Evolutionary conservation across 2,113 vertebrate genomes (phyloP), one percentile per base, ranked within the genome.

Genomic region (Hippocampus abdominalis): DNA sequence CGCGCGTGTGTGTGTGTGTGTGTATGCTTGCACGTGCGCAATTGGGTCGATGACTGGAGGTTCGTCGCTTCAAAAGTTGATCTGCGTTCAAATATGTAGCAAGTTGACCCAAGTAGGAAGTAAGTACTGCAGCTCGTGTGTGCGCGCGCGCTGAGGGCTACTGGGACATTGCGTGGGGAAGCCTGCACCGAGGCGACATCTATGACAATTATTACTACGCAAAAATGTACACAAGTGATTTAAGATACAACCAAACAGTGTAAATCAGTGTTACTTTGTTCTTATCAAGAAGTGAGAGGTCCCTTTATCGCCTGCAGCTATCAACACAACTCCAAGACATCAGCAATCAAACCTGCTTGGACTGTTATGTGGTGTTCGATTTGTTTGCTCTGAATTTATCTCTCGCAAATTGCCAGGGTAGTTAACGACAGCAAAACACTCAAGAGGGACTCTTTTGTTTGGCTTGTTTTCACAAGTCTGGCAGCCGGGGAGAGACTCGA

Each of bases 401-500:
- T 36, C 1, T 60, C 16, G 9, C 29, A 40, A 62, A 29, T 29
- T 27, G 56, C 27, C 12, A 21, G 16, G 13, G 56, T 36, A 21
- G 57, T 60, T 15, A 20, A 32, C 57, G 18, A 12, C 1, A 27
- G 12, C 54, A 57, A 54, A 57, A 57, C 2, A 27, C 54, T 27
- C 12, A 13, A 75, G 79, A 79, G 72, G 80, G 78, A 68, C 59
- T 71, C 61, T 89, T 69, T 77, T 79, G 86, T 82, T 84, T 84
- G 69, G 75, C 53, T 21, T 77, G 74, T 66, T 40, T 62, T 48
- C 62, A 62, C 32, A 66, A 79, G 68, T 64, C 49, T 54, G 61
- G 27, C n/a, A 54, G 21, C 8, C 16, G 60, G 44, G 53, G 62
- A 1, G 15, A 79, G 59, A 70, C 62, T 68, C 81, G 73, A 69